Percentiles rank a stretch among this genome's conserved stretches.
Evolutionary conservation across 2,113 vertebrate genomes (phyloP).

Genomic region (Nycticryphes semicollaris): DNA sequence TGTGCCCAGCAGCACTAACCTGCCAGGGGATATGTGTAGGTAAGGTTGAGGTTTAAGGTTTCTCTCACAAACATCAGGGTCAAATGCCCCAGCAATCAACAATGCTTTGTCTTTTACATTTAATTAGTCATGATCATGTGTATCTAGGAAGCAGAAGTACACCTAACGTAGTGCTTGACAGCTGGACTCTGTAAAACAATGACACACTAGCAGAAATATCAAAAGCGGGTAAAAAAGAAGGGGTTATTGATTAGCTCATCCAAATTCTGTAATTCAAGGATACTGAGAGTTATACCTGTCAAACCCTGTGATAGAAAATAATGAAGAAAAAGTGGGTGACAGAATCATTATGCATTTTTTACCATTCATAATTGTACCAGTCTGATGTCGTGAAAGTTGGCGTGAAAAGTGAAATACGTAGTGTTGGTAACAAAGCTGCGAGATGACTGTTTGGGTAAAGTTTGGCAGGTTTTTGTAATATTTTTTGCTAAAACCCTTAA

Average conservation of each 20-base stretch:
- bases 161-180: background rate
- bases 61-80: background rate
- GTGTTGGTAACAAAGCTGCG: background rate
- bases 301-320: background rate
- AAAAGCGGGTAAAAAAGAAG: background rate
- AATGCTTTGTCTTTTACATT: background rate
- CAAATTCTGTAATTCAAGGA: background rate
- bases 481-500: background rate
- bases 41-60: background rate
- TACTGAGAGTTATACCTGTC: background rate
- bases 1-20: background rate
- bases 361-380: background rate
- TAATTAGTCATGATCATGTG: background rate
- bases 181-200: background rate
- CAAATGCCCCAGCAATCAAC: background rate
- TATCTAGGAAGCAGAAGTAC: background rate
- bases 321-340: background rate
- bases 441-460: background rate
- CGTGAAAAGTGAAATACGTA: background rate
- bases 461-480: fast-evolving
- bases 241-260: background rate
- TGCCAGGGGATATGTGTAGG: too few species aligned
- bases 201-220: background rate
- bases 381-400: background rate
- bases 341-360: background rate